A percentile compares a stretch with the other conserved stretches of the same genome.
phyloP scores from a whole-genome alignment of 2,113 vertebrate genomes.

The Chelonoidis abingdonii region DNA sequence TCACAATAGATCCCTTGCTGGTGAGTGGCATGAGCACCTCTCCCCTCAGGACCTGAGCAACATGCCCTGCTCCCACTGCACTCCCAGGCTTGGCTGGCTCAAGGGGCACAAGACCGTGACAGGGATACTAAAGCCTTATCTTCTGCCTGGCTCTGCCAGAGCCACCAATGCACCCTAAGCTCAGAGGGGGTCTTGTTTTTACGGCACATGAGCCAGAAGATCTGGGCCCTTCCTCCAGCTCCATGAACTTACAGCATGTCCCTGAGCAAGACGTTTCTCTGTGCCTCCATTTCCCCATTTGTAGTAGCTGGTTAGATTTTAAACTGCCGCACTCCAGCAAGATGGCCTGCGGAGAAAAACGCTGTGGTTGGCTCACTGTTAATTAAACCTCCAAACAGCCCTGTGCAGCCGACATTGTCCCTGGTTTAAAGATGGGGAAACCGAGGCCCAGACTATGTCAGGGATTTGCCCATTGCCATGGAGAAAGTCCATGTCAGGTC shows the following conservation, averaged over 20 bases:
- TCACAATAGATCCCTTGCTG: not conserved
- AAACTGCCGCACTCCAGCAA: rapidly evolving
- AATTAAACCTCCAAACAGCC: rapidly evolving
- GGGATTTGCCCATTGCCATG: rapidly evolving
- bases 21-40: not conserved
- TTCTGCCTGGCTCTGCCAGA: rapidly evolving
- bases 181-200: not conserved
- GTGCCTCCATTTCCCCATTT: rapidly evolving
- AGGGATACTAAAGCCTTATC: not conserved
- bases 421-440: not conserved
- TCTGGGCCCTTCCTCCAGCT: not conserved
- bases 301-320: rapidly evolving
- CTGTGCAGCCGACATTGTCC: rapidly evolving
- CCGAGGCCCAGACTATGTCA: rapidly evolving
- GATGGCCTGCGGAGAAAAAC: rapidly evolving
- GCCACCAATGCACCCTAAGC: rapidly evolving
- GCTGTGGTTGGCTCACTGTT: not conserved
- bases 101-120: rapidly evolving
- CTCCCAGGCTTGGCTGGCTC: too few species aligned
- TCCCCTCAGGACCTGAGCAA: rapidly evolving
- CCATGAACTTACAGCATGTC: not conserved
- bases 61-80: rapidly evolving
- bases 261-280: not conserved
- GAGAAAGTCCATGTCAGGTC: not conserved
- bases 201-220: rapidly evolving